Conservation (phyloP, 2,113 vertebrate genomes). For the Leucopternis melanops region DNA sequence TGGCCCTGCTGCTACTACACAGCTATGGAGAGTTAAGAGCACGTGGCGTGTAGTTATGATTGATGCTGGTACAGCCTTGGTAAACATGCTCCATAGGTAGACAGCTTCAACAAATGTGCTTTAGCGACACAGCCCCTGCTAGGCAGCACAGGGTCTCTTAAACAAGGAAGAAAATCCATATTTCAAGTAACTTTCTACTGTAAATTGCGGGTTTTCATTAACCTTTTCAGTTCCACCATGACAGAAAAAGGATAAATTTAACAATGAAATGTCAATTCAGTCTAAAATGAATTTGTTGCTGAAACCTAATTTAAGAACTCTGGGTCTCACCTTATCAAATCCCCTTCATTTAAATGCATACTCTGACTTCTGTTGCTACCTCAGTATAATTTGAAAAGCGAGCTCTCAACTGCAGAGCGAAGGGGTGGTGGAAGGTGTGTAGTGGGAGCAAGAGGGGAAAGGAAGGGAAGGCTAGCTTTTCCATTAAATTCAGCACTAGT, state of each 20-base stretch:
- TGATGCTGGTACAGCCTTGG: background rate
- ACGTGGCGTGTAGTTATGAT: background rate
- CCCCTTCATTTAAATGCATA: background rate
- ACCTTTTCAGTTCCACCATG: background rate
- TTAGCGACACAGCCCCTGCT: constrained; percentile 11
- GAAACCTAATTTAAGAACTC: background rate
- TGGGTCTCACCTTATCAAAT: background rate
- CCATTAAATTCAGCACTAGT: background rate
- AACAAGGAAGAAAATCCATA: background rate
- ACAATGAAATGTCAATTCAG: background rate
- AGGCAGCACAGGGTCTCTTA: background rate
- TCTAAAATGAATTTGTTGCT: background rate
- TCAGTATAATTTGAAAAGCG: background rate
- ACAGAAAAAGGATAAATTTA: background rate
- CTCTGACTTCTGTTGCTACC: background rate
- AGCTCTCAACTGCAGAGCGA: background rate
- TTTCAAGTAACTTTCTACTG: background rate
- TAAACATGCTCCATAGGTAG: background rate
- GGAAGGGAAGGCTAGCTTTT: background rate
- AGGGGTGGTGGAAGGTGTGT: background rate
- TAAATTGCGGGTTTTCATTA: constrained; percentile 3
- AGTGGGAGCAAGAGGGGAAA: background rate
- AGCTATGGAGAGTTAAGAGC: background rate
- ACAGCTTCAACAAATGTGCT: background rate
- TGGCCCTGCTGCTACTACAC: background rate